Conservation (phyloP, 2,797 vertebrate species). For the Falco cherrug region DNA sequence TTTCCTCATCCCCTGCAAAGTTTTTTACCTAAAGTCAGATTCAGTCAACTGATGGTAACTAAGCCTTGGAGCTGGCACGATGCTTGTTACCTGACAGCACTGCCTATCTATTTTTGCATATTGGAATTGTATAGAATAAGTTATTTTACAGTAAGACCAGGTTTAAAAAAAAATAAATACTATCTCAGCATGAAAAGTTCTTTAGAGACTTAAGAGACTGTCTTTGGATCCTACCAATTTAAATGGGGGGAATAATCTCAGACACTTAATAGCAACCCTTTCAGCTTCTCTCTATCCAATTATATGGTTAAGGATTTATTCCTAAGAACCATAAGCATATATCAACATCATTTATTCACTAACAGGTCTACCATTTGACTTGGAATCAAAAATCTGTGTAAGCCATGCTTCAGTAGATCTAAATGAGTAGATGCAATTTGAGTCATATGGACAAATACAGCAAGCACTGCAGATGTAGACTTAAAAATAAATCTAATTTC, state of each 20-base stretch:
- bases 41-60: not conserved
- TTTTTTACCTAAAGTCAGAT: not conserved
- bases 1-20: not conserved
- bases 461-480: not conserved
- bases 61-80: not conserved
- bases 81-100: not conserved
- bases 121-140: not conserved
- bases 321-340: not conserved
- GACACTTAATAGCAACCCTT: not conserved
- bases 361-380: not conserved
- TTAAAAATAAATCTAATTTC: slow-evolving; percentile 49
- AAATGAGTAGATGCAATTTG: not conserved
- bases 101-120: not conserved
- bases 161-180: not conserved
- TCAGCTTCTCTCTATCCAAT: not conserved
- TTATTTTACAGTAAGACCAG: not conserved
- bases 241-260: not conserved
- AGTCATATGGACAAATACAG: slow-evolving; percentile 27
- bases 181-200: not conserved
- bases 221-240: not conserved
- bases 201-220: not conserved
- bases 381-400: too few species aligned
- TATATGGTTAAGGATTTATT: not conserved
- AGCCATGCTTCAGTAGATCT: not conserved
- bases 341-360: not conserved